Base-by-base conservation (phyloP, 1,140 invertebrate genomes). In the Trypoxylus dichotomus region DNA sequence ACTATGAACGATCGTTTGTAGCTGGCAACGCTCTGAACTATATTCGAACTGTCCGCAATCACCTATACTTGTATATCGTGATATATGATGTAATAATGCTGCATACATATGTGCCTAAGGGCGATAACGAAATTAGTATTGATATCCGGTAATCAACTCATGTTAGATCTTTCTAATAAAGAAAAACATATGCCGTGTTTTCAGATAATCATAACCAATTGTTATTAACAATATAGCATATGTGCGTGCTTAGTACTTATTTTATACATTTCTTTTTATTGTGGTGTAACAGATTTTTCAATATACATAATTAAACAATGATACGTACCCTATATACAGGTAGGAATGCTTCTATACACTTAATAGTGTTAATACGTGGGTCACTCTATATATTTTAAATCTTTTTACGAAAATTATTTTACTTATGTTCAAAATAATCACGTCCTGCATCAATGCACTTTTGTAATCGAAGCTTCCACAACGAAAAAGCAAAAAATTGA, bases 51-150 rank as follows among this genome's bases (percentile, higher is more conserved):
- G 81, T 77, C 83, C 82, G 80, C 83, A 83, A 85, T 84, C 83
- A 85, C 82, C 84, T 85, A 81, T 82, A 82, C 82, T 83, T 83
- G 83, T 82, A 80, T 83, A 81, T 82, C 81, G 81, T 85, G 84
- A 85, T 85, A 85, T 85, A 85, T 82, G 84, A 85, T 84, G 83
- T 85, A 85, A 85, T 85, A 85, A 85, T 85, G 83, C 79, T 84
- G 76, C 82, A 83, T 84, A 84, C 84, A 85, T 84, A 85, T 85
- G 84, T 84, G 84, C 80, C 82, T 83, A 80, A 78, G 77, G 77
- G 80, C 84, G 84, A 85, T 85, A 85, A 85, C 83, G 80, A 83
- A 84, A 85, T 84, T 84, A 81, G 76, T 83, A 85, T 84, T 84
- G 84, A 84, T 85, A 85, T 80, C 77, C 77, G 76, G 78, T 83